Evolutionary conservation across 2,888 invertebrate species (phyloP), one percentile per base, ranked within the genome.

Genomic region (Eumacrocentrus americanus): DNA sequence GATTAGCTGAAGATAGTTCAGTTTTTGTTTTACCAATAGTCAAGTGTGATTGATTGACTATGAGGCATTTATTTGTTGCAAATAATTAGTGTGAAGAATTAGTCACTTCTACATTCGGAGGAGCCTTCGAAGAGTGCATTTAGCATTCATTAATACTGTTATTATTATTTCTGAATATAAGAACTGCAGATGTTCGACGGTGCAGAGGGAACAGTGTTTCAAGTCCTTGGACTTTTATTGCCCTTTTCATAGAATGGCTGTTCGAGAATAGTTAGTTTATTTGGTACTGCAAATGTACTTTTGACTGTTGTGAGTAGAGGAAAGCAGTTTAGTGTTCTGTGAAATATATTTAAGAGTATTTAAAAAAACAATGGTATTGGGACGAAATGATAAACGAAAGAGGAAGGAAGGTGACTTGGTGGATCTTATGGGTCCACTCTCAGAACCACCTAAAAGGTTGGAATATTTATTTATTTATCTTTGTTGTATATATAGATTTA

Each of bases 371-470:
- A 81, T 81, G 80, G 80, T 81, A 66, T 67, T 81, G 54, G 78
- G 68, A 61, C 70, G 80, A 68, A 79, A 79, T 75, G 80, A 80
- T 58, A 81, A 81, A 60, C 72, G 80, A 63, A 81, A 81, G 65
- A 72, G 77, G 62, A 80, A 77, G 64, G 79, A 79, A 67, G 80
- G 80, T 58, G 80, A 80, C 64, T 70, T 81, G 59, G 80, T 80
- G 65, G 80, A 81, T 70, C 78, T 80, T 62, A 76, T 80, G 73
- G 80, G 79, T 60, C 78, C 80, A 25, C 68, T 79, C 5, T 73
- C 78, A 25, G 79, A 76, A 61, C 70, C 78, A 38, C 76, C 78
- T 40, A 81, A 81, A 64, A 78, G 79, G 80, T 80, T 68, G 35
- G n/a, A 29, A 46, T 58, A 54, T 7, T 44, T 53, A 37, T 58